These are phyloP conservation scores for Bos indicus DNA, from an alignment of 2,113 vertebrate genomes.

Conservation along the genomic window DNA sequence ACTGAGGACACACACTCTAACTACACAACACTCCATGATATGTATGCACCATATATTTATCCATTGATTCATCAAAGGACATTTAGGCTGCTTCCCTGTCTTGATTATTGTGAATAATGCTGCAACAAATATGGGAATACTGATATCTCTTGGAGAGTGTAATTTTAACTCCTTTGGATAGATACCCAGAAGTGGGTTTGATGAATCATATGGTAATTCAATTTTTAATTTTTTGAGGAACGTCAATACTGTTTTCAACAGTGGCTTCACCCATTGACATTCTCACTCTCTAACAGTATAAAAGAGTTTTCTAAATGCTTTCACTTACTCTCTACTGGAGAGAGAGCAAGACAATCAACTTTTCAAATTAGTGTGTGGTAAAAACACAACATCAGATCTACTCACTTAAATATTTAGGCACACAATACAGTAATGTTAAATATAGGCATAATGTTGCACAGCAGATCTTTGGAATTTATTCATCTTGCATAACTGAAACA, in stretches of 20 bases:
- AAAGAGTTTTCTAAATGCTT: neutral
- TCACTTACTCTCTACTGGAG: neutral
- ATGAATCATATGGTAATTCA: neutral
- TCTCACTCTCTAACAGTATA: neutral
- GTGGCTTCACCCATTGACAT: neutral
- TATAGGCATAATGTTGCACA: neutral
- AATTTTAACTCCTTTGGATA: neutral
- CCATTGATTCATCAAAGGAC: neutral
- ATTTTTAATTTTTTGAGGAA: neutral
- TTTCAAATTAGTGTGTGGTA: neutral
- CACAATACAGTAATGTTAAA: neutral
- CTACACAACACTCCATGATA: neutral
- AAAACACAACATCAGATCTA: neutral
- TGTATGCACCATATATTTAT: neutral
- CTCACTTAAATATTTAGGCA: neutral
- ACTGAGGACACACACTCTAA: too few relatives aligned
- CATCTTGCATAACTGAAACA: neutral
- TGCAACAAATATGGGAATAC: neutral
- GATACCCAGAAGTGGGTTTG: neutral
- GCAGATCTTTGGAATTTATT: neutral
- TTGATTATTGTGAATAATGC: neutral
- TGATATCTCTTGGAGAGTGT: neutral
- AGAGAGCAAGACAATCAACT: neutral
- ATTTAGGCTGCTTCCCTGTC: neutral
- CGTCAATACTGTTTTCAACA: neutral